Evolutionary conservation across 2,797 vertebrate species (phyloP).

Genomic region (Scolopax bukidnonensis): DNA sequence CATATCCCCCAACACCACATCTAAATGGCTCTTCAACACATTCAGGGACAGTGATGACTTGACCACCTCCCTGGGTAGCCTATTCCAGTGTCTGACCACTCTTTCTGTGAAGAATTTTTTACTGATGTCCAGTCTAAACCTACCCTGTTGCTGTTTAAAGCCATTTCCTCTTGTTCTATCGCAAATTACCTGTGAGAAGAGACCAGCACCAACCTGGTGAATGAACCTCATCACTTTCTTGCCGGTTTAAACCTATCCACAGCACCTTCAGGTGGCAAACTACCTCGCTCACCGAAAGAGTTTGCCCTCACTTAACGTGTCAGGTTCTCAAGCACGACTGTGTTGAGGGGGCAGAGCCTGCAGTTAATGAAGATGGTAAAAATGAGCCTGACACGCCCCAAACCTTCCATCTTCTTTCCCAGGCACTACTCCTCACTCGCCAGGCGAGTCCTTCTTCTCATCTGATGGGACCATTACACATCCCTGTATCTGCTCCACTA

Average conservation of each 20-base stretch:
- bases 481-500: neutral
- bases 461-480: neutral
- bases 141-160: too few species aligned
- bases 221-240: neutral
- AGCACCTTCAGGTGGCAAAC: neutral
- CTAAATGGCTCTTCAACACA: too few species aligned
- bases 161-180: too few species aligned
- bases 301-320: rapidly evolving
- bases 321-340: neutral
- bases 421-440: neutral
- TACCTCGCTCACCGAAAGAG: neutral
- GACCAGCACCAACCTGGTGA: too few species aligned
- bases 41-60: too few species aligned
- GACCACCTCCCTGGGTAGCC: too few species aligned
- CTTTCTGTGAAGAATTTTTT: too few species aligned
- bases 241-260: neutral
- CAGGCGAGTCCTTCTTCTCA: neutral
- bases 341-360: rapidly evolving
- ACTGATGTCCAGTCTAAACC: too few species aligned
- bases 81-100: too few species aligned
- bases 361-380: neutral
- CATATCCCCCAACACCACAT: too few species aligned
- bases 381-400: neutral
- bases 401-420: neutral
- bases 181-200: too few species aligned